Evolutionary conservation across 2,888 invertebrate species (phyloP), one percentile per base, ranked within the genome.

Genomic region (Cephalotes varians): DNA sequence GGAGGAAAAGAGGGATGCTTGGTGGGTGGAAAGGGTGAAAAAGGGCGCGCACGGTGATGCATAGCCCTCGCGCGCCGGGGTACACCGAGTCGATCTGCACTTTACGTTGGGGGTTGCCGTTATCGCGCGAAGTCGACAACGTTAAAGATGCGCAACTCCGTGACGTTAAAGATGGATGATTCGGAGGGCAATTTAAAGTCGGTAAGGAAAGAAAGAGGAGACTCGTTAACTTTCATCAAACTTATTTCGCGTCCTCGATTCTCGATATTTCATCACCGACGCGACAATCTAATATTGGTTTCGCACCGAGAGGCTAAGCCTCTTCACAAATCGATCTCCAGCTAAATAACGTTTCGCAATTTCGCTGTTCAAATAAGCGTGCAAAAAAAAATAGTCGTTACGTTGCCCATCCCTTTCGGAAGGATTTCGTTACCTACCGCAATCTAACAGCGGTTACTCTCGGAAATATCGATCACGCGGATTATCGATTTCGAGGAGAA

Each of bases 1-100:
- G 86, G 87, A 87, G 88, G 86, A 86, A 90, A 85, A 81, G 85
- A 77, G 86, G 82, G 86, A 82, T 81, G 85, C 69, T 21, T 79
- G 85, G 58, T 60, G 74, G 73, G 73, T 49, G 71, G 79, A 60
- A 83, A 79, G 79, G 79, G 79, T 25, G 76, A 34, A 77, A n/a
- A 62, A 74, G 77, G 64, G 81, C 44, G 54, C n/a, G 76, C 60
- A 54, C 37, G 77, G 69, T 74, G 56, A 82, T 64, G 62, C 21
- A 82, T 81, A 40, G 62, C 54, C 40, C 81, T 47, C 31, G 83
- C 37, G 21, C 31, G 40, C 21, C 54, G 74, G 31, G 71, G 56
- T 67, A 62, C 64, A 31, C 49, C 54, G 58, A 82, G 74, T 83
- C 84, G 86, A 83, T 85, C 80, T 74, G 65, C 62, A 62, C 83